Evolutionary conservation across 2,888 invertebrate genomes (phyloP).

Genomic region (Synanthedon vespiformis): DNA sequence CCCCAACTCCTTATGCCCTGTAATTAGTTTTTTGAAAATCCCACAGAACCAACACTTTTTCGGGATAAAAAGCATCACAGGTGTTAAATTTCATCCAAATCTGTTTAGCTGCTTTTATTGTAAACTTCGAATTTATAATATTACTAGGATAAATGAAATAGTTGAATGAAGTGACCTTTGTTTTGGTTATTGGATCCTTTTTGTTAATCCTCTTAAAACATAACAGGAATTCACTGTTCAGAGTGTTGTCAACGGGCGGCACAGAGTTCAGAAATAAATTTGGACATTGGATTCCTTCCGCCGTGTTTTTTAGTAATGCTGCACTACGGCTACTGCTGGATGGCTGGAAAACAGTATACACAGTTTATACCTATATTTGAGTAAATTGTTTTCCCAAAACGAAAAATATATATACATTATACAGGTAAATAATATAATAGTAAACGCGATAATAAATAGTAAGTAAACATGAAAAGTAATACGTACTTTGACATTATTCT

Average conservation of each 20-base stretch:
- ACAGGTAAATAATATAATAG: not conserved
- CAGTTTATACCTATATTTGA: not conserved
- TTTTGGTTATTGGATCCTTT: conserved; percentile 90
- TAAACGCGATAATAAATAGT: not conserved
- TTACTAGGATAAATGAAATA: not conserved
- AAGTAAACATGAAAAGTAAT: not conserved
- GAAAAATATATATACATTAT: not conserved
- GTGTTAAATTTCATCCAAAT: not conserved
- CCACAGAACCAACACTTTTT: too few species aligned
- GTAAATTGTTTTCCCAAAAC: conserved; percentile 1
- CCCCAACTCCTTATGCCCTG: too few species aligned
- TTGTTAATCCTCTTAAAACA: conserved; percentile 89
- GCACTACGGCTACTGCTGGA: conserved; percentile 93
- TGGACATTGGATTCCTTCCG: conserved; percentile 9
- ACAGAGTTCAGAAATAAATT: conserved; percentile 41
- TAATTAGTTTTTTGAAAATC: too few species aligned
- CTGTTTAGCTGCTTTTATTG: not conserved
- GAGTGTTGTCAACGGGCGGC: conserved; percentile 73
- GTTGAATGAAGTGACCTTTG: conserved; percentile 72
- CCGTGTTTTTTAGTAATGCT: conserved; percentile 76
- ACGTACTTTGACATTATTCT: not conserved
- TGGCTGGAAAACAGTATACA: conserved; percentile 70
- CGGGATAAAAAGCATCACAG: too few species aligned
- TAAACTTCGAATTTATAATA: not conserved
- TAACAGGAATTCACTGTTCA: conserved; percentile 81